Evolutionary conservation across 2,797 vertebrate genomes (phyloP), one percentile per base, ranked within the genome.

Genomic region (Ctenopoma kingsleyae): DNA sequence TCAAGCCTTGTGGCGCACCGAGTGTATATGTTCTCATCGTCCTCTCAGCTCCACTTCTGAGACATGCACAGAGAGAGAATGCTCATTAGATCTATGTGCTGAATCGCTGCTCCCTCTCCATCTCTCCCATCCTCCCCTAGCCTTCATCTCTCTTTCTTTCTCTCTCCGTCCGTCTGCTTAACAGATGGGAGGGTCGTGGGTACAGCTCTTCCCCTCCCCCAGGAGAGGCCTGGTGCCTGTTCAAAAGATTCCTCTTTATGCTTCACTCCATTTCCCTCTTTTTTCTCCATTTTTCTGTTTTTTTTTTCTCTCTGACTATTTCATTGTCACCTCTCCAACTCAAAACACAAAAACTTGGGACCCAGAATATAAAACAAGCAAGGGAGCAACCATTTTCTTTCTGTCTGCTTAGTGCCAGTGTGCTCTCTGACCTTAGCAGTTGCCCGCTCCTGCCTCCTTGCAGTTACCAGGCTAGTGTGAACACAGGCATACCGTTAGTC

Each of bases 51-150:
- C 88, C 87, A 92, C 91, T 92, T 93, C 80, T 86, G 89, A 91
- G 88, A 89, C 87, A 74, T 49, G 63, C 27, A 75, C 54, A 76
- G 70, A 76, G 75, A 86, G 75, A 84, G 86, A 87, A 83, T 80
- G 82, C 90, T 94, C 91, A 92, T 94, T 94, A 94, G 88, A 92
- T 92, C 86, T 90, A 86, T 91, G 87, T 90, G 87, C 89, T 91
- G 90, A 91, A 91, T 92, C 56, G 78, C 75, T 67, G 71, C 91
- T 89, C 84, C 75, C 80, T 86, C 82, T 88, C 77, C 80, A 73
- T 87, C 84, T 89, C 86, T 83, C 76, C 81, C 86, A 90, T 88
- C 89, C 87, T 88, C 85, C 85, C 77, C 89, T 84, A 83, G 75
- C 87, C 78, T 89, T 78, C 86, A 82, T 80, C 52, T 59, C 65